These are phyloP conservation scores for Cephonodes hylas DNA, from an alignment of 2,888 invertebrate genomes.

Conservation along the genomic window DNA sequence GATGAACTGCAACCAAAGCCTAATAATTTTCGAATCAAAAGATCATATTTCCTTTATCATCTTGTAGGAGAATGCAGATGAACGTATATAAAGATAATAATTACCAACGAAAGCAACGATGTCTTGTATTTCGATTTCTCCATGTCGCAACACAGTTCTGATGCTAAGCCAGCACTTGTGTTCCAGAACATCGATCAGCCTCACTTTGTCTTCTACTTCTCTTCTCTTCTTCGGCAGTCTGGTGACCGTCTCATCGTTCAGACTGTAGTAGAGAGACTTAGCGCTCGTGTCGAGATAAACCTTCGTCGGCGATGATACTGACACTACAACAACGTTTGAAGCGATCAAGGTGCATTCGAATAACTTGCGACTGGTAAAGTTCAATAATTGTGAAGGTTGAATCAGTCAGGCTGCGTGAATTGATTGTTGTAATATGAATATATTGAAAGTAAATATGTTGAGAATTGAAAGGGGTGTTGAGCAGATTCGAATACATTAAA, in stretches of 20 bases:
- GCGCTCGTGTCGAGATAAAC: conserved; percentile 75
- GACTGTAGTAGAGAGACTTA: conserved; percentile 69
- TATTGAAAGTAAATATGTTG: neutral
- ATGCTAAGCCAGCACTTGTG: conserved; percentile 65
- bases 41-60: too few relatives aligned
- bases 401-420: conserved; percentile 17
- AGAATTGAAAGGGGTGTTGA: too few relatives aligned
- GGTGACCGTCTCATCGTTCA: conserved; percentile 60
- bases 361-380: conserved; percentile 3
- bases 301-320: conserved; percentile 79
- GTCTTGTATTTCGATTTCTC: conserved; percentile 77
- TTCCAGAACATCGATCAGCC: conserved; percentile 60
- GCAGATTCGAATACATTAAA: too few relatives aligned
- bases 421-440: conserved; percentile 6
- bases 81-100: conserved; percentile 20
- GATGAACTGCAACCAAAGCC: too few relatives aligned
- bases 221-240: conserved; percentile 26
- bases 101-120: conserved; percentile 75
- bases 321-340: conserved; percentile 62
- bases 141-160: conserved; percentile 64
- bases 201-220: conserved; percentile 41
- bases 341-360: conserved; percentile 42
- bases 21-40: too few relatives aligned
- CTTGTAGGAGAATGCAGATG: too few relatives aligned
- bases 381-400: conserved; percentile 2